Base-by-base conservation (phyloP, 2,888 invertebrate genomes). In the Liodrosophila aerea region DNA sequence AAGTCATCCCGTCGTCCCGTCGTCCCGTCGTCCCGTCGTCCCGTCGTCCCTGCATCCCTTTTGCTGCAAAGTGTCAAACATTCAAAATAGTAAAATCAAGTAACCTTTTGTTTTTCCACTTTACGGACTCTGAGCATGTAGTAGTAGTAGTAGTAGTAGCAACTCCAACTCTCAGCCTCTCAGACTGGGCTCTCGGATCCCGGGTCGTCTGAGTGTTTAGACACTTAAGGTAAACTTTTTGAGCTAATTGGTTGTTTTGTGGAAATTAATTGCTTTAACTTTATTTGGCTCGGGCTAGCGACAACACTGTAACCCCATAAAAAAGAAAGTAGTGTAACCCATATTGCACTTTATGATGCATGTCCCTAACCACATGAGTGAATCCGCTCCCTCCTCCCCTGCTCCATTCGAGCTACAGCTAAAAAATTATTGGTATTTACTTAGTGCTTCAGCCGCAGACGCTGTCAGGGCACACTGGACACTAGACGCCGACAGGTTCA, bases 201-300 rank as follows among this genome's bases (percentile, higher is more conserved):
- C n/a, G n/a, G n/a, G n/a, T n/a, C n/a, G n/a, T n/a, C 65, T 83
- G 80, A 82, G 80, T 87, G 87, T 88, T 87, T 88, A 82, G 87
- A 86, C 88, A 86, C 88, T 87, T 88, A 85, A 85, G 88, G 86
- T 86, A 87, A 88, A 88, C 84, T 88, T 88, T 22, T 87, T 76
- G 76, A 88, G 88, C 88, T 88, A 88, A 88, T 88, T 88, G 88
- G 78, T 88, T 88, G 88, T 88, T 88, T 88, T 88, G 88, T 88
- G 88, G 88, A 87, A 88, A 88, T 88, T 88, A 88, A 88, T 88
- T 87, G 88, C 85, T 87, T 88, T 88, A 88, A 88, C 88, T 87
- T 88, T 87, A 88, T 88, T 87, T 81, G 36, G 50, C 22, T 5
- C 22, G 27, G 62, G 27, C 15, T 60, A 43, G 58, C 31, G 51